These are phyloP conservation scores for Hydrolagus colliei DNA, from an alignment of 2,797 vertebrate genomes.

Conservation along the genomic window DNA sequence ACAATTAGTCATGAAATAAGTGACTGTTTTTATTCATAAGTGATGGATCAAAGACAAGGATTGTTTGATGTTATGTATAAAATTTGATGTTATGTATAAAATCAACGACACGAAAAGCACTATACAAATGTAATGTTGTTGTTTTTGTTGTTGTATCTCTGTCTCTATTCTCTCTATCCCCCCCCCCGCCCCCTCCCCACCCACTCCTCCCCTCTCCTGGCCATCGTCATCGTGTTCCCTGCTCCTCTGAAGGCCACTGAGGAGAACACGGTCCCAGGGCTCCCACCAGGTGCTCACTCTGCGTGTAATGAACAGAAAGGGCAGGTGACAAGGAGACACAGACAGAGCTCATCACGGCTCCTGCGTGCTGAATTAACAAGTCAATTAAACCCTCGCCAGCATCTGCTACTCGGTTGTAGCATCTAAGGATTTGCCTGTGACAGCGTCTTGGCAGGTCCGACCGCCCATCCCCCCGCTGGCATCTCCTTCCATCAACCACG, in stretches of 20 bases:
- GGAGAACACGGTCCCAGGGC: slow-evolving; percentile 11
- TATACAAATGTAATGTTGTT: too few species aligned
- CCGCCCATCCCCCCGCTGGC: background rate
- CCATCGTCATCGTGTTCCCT: too few species aligned
- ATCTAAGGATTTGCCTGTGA: background rate
- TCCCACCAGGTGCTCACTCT: slow-evolving; percentile 53
- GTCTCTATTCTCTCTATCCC: too few species aligned
- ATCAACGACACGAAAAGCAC: too few species aligned
- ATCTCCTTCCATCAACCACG: background rate
- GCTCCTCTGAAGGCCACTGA: too few species aligned
- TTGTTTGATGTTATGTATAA: too few species aligned
- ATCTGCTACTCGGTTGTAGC: slow-evolving; percentile 50
- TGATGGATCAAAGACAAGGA: too few species aligned
- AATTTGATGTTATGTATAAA: too few species aligned
- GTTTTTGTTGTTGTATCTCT: too few species aligned
- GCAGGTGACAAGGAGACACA: slow-evolving; percentile 43
- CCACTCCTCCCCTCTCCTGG: background rate
- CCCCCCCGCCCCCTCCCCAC: background rate
- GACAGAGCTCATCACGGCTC: slow-evolving; percentile 50
- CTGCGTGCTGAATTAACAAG: slow-evolving; percentile 60
- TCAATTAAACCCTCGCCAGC: slow-evolving; percentile 59
- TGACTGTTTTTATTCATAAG: too few species aligned
- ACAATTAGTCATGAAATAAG: too few species aligned
- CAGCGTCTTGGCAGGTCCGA: background rate
- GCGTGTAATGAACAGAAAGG: slow-evolving; percentile 54